Percentiles rank a stretch among this genome's conserved stretches.
Conservation (phyloP, 2,888 invertebrate genomes). For the Notocelia uddmanniana region DNA sequence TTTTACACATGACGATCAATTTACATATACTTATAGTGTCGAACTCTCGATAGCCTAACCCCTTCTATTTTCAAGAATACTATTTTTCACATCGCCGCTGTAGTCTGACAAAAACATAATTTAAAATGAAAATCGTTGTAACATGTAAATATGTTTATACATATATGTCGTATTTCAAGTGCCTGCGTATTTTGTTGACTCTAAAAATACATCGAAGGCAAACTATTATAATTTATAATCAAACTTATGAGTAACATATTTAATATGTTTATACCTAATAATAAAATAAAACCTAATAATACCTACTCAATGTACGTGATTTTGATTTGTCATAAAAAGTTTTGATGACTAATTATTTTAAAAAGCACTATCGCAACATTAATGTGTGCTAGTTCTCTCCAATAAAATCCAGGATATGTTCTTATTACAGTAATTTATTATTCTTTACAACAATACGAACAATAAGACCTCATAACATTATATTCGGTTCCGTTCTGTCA, state of each 20-base stretch:
- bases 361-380: too few relatives aligned
- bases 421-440: too few relatives aligned
- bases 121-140: not conserved
- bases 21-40: constrained; percentile 69
- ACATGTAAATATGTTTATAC: not conserved
- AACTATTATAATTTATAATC: too few relatives aligned
- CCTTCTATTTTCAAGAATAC: constrained; percentile 66
- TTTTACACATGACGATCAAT: constrained; percentile 52
- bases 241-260: constrained; percentile 1
- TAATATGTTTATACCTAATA: too few relatives aligned
- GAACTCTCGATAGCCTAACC: constrained; percentile 63
- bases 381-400: too few relatives aligned
- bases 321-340: not conserved
- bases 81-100: constrained; percentile 51
- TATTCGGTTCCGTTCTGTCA: too few relatives aligned
- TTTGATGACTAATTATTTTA: not conserved
- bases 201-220: not conserved
- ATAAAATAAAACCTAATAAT: too few relatives aligned
- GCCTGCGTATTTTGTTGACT: not conserved
- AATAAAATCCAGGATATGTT: too few relatives aligned
- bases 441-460: too few relatives aligned
- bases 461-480: too few relatives aligned
- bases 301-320: not conserved
- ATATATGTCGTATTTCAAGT: constrained; percentile 3
- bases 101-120: constrained; percentile 22